A percentile compares a stretch with the other conserved stretches of the same genome.
Conservation (phyloP, 2,113 vertebrate species). For the Asarcornis scutulata region DNA sequence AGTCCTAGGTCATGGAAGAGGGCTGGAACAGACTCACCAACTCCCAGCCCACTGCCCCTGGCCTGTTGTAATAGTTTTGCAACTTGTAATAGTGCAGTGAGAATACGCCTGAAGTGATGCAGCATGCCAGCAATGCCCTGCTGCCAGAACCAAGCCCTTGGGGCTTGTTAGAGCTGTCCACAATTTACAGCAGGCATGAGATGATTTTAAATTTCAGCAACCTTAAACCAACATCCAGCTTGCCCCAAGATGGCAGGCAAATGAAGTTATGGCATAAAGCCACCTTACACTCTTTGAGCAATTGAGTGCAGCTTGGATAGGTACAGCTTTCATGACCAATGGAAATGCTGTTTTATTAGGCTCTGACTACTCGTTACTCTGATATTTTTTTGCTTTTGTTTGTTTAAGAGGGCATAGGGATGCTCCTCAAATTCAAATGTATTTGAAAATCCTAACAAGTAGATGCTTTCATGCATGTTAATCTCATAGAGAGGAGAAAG, state of each 20-base stretch:
- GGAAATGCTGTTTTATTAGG: neutral
- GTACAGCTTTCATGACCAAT: neutral
- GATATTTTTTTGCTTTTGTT: neutral
- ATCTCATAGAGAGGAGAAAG: neutral
- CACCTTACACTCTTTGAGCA: neutral
- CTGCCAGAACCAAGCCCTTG: neutral
- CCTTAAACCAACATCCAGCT: neutral
- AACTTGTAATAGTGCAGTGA: neutral
- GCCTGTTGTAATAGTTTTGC: neutral
- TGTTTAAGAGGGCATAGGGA: neutral
- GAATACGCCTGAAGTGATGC: neutral
- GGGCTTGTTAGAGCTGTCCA: neutral
- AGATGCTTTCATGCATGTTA: slow-evolving; percentile 13
- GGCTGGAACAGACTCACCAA: neutral
- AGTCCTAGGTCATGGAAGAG: neutral
- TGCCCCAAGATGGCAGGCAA: neutral
- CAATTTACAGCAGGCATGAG: slow-evolving; percentile 11
- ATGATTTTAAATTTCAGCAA: slow-evolving; percentile 4
- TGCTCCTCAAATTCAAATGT: neutral
- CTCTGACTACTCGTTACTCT: slow-evolving; percentile 5
- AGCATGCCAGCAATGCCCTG: neutral
- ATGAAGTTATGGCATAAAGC: neutral
- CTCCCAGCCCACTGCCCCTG: neutral
- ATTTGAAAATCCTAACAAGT: neutral
- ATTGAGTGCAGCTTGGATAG: neutral